phyloP scores from a whole-genome alignment of 1,140 invertebrate species.

The Sinella curviseta region DNA sequence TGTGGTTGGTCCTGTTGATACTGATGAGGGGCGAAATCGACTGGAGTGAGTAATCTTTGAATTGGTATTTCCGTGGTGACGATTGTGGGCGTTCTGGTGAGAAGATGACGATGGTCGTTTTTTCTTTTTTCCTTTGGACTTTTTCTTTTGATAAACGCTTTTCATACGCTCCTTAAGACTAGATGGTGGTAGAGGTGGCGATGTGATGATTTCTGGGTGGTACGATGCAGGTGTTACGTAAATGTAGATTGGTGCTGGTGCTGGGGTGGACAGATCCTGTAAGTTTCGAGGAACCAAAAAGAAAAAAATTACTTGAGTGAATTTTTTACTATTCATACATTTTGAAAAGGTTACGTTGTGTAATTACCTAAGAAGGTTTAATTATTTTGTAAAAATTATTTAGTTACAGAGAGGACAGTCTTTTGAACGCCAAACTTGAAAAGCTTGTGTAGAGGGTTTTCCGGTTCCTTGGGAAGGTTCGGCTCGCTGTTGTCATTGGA shows the following conservation, averaged over 20 bases:
- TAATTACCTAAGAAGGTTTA: neutral
- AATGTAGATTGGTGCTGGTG: neutral
- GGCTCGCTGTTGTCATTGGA: conserved; percentile 4
- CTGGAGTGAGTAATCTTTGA: neutral
- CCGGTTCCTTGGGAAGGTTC: conserved; percentile 17
- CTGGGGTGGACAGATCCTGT: neutral
- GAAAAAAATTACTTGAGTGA: neutral
- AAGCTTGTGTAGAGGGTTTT: conserved; percentile 18
- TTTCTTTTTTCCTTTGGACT: neutral
- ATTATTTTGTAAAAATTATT: conserved; percentile 4
- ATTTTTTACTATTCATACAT: neutral
- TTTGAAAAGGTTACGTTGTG: neutral
- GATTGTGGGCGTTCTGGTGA: neutral
- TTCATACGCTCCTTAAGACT: too few species aligned
- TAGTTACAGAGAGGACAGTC: conserved; percentile 27
- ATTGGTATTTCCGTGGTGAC: neutral
- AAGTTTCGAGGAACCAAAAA: neutral
- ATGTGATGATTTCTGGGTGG: neutral
- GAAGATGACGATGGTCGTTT: neutral
- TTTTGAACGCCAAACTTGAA: conserved; percentile 29
- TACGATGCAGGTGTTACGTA: neutral
- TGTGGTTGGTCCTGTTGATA: neutral
- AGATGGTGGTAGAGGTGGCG: neutral
- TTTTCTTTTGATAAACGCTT: too few species aligned
- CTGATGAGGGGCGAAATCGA: neutral